Base-by-base conservation (phyloP, 1,140 invertebrate genomes). In the Odontomachus brunneus region DNA sequence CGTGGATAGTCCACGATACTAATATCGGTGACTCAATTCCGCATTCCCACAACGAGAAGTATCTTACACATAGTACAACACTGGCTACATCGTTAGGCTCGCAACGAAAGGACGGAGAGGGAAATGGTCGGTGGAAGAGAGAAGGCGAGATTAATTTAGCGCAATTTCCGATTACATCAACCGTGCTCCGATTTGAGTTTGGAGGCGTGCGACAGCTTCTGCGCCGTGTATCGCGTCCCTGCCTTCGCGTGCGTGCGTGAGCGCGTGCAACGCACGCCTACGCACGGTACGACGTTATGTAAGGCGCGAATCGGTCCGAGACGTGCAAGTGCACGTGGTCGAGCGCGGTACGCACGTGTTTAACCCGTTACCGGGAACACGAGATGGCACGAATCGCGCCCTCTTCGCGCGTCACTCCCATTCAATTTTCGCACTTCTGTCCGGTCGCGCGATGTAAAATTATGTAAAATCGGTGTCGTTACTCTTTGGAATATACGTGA, bases 141-240 rank as follows among this genome's bases (percentile, higher is more conserved):
- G 17, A 63, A 65, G 83, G 63, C 62, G 26, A 53, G 33, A 84
- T 87, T 88, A 84, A 88, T 91, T 92, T 89, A 89, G 89, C 86
- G 84, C 87, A 88, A 92, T 91, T 90, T 92, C 87, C 72, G 83
- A 88, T 92, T 92, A 92, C 88, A 90, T 91, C 89, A 92, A 91
- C 69, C 71, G 87, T 88, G 85, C 82, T 90, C 87, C 55, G 86
- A 91, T 92, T 92, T 84, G 78, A 82, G 22, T 62, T 48, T 44
- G 67, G 19, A 73, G 22, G 19, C 66, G 53, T 48, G 22, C 38
- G 44, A 69, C 55, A 49, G 67, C 66, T 88, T 75, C 26, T 67
- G 73, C 63, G n/a, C 29, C 19, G 49, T 29, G 59, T 82, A 33
- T 88, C 53, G 22, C 12, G 48, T 60, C 19, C 38, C 26, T 63